Conservation (phyloP, 1,140 invertebrate genomes). For the Bombyx mandarina region DNA sequence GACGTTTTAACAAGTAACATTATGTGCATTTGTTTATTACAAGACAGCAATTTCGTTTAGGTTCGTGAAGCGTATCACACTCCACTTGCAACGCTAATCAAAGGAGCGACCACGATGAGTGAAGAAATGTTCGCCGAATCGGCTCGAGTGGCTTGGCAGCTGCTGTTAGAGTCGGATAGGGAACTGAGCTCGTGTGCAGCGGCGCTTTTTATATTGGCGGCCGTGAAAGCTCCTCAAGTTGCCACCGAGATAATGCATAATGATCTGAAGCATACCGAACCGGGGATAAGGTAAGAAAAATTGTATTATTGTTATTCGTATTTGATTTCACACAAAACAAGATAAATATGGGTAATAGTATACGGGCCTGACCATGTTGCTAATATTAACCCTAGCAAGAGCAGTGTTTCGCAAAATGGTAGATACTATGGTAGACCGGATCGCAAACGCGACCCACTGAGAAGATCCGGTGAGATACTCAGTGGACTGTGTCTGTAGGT, state of each 20-base stretch:
- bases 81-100: constrained; percentile 89
- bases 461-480: too few relatives aligned
- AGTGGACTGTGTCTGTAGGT: too few relatives aligned
- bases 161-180: constrained; percentile 86
- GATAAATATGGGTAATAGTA: too few relatives aligned
- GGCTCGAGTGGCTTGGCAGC: constrained; percentile 93
- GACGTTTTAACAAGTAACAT: too few relatives aligned
- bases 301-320: too few relatives aligned
- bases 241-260: constrained; percentile 90
- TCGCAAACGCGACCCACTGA: too few relatives aligned
- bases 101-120: constrained; percentile 90
- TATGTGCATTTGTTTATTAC: too few relatives aligned
- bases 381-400: too few relatives aligned
- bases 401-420: too few relatives aligned
- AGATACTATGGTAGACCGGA: too few relatives aligned
- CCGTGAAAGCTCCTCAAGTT: constrained; percentile 90
- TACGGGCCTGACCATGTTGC: too few relatives aligned
- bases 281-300: constrained; percentile 77
- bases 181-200: constrained; percentile 87
- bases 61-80: constrained; percentile 90
- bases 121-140: constrained; percentile 92
- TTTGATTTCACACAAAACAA: too few relatives aligned
- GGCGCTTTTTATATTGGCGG: constrained; percentile 91
- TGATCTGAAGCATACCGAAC: constrained; percentile 87
- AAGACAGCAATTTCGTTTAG: constrained; percentile 60